Base-by-base conservation (phyloP, 2,797 vertebrate species). In the Gymnodraco acuticeps region DNA sequence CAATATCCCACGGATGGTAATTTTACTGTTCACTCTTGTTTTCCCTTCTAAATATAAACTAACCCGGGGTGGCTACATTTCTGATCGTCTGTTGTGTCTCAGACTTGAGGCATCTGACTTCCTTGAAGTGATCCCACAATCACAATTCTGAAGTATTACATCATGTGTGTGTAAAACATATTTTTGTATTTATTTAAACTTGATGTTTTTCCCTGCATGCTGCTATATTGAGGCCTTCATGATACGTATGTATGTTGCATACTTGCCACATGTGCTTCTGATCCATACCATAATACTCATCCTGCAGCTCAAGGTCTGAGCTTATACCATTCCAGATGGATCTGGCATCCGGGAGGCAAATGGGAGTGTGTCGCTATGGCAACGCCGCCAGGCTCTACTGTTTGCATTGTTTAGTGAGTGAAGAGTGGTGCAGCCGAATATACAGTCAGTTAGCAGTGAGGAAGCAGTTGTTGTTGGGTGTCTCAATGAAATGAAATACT, bases 201-300 rank as follows among this genome's bases (percentile, higher is more conserved):
- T 53, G 8, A 41, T 4, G 4, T 68, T 64, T 48, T 73, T 17
- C 48, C 47, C 4, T 60, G 19, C 17, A n/a, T 38, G 43, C 51
- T 74, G 61, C 51, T 62, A 58, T 54, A 19, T 51, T 50, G 17
- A 17, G 11, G 8, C 23, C 10, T 46, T 20, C 33, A 62, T 60
- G 64, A 11, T 43, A 20, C 1, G 23, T 27, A 27, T 27, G 38
- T 50, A 59, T 80, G 75, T 70, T 85, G 65, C 33, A 66, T 63
- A 20, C 38, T 53, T 20, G 33, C 33, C 63, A 48, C 20, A 15
- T 67, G 50, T 76, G 62, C 65, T 73, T 74, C 41, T 42, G 68
- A 81, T 82, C 77, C 70, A 82, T 75, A 78, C 79, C 71, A 72
- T 76, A 71, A 81, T 77, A 67, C 42, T 72, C 62, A 51, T 78